Conservation (phyloP, 1,140 invertebrate genomes). For the Bactericera cockerelli region DNA sequence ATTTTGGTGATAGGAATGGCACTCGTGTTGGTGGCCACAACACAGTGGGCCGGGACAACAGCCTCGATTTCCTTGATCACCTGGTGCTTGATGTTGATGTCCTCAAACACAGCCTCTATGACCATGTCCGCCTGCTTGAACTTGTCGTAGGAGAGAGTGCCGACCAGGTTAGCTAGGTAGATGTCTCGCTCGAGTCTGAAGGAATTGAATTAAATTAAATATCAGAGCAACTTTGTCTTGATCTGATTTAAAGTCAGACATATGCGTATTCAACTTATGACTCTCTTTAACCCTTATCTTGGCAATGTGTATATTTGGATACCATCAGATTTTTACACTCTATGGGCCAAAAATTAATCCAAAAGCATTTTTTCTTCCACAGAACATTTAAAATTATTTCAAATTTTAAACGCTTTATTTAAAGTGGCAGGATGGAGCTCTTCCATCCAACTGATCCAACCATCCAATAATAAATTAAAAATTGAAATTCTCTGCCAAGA, state of each 20-base stretch:
- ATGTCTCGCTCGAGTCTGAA: conserved; percentile 60
- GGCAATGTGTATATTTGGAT: too few relatives aligned
- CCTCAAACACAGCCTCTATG: conserved; percentile 98
- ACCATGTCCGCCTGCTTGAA: conserved; percentile 86
- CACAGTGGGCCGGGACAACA: conserved; percentile 70
- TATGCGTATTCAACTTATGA: too few relatives aligned
- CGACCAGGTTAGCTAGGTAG: conserved; percentile 56
- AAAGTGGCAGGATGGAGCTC: too few relatives aligned
- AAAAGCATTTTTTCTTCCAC: too few relatives aligned
- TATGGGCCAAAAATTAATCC: too few relatives aligned
- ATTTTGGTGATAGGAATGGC: conserved; percentile 94
- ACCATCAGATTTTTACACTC: too few relatives aligned
- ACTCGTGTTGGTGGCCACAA: conserved; percentile 96
- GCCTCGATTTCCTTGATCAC: conserved; percentile 92
- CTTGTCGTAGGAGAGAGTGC: conserved; percentile 69
- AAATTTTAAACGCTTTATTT: too few relatives aligned
- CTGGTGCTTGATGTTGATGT: conserved; percentile 89
- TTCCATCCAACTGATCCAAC: too few relatives aligned
- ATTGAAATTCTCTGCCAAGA: too few relatives aligned
- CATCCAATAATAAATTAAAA: too few relatives aligned
- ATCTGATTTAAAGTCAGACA: background rate
- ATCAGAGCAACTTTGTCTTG: background rate
- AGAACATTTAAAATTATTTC: too few relatives aligned
- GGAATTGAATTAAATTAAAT: conserved; percentile 25
- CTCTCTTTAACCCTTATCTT: too few relatives aligned